Evolutionary conservation across 2,888 invertebrate genomes (phyloP), one percentile per base, ranked within the genome.

Genomic region (Pyrgus malvae): DNA sequence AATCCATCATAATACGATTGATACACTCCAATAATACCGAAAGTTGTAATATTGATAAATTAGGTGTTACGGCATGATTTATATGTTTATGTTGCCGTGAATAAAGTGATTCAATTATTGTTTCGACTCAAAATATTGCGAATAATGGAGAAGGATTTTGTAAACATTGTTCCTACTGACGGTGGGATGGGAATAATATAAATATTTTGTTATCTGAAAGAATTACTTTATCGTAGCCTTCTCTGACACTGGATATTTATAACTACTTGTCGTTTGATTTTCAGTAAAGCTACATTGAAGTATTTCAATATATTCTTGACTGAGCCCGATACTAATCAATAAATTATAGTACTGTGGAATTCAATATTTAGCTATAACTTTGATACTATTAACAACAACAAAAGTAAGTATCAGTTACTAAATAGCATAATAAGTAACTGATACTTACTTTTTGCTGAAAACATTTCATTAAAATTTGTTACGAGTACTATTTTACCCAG

Each of bases 1-100:
- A 45, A 53, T 53, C 45, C 45, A 53, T 53, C 53, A 53, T 53
- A 38, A 44, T 53, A 45, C 38, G 53, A 45, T 46, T 53, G 53
- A 53, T 53, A 40, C 37, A 44, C 37, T 27, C 45, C 53, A 53
- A 53, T 53, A 45, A 53, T 46, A 38, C 53, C 17, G 29, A 53
- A 53, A 53, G 45, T 53, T 53, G 45, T 46, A 53, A 53, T 53
- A 45, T 40, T 53, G 53, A 53, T 53, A 53, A 53, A 53, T 53
- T 53, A 40, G 53, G 45, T 53, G 16, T 31, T 46, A 40, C 45
- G 3, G 16, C 8, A 31, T 53, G 45, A 53, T 53, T 45, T 53
- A 53, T 53, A 40, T 53, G 45, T 45, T 53, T 53, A 16, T 19
- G 45, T 31, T 45, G 38, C 48, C 45, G 38, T 29, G 38, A 45